Evolutionary conservation across 2,888 invertebrate genomes (phyloP).

Genomic region (Spicauda simplicius): DNA sequence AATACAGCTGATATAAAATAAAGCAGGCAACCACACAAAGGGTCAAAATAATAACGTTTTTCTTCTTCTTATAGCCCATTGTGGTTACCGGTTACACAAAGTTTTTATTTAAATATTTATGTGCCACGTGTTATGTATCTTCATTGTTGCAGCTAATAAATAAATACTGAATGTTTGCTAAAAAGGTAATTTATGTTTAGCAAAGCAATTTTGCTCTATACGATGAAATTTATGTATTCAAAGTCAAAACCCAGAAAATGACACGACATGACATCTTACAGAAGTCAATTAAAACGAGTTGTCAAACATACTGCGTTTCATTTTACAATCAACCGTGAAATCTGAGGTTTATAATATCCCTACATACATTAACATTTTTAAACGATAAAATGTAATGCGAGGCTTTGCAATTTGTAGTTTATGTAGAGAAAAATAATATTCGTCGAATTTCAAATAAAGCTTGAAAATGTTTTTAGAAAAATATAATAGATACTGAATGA

Average conservation of each 20-base stretch:
- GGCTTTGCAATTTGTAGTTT: no score
- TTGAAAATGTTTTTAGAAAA: no score
- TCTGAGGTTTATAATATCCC: no score
- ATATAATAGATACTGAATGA: no score
- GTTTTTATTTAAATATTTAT: not conserved
- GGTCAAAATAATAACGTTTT: conserved; percentile 68
- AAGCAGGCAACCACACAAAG: conserved; percentile 65
- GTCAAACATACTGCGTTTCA: no score
- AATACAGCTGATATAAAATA: conserved; percentile 75
- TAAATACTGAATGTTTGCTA: not conserved
- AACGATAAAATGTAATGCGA: no score
- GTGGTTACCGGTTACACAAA: not conserved
- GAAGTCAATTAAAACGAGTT: not conserved
- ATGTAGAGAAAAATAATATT: no score
- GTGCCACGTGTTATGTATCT: not conserved
- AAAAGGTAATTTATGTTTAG: not conserved
- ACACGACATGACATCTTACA: not conserved
- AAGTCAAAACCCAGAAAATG: not conserved
- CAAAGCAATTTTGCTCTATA: no score
- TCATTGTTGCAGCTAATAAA: not conserved
- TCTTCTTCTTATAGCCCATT: conserved; percentile 65
- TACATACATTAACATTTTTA: no score
- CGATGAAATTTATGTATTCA: no score
- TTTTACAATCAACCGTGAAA: no score
- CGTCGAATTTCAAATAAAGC: no score